phyloP scores from a whole-genome alignment of 2,797 vertebrate species.

The Carduelis carduelis region DNA sequence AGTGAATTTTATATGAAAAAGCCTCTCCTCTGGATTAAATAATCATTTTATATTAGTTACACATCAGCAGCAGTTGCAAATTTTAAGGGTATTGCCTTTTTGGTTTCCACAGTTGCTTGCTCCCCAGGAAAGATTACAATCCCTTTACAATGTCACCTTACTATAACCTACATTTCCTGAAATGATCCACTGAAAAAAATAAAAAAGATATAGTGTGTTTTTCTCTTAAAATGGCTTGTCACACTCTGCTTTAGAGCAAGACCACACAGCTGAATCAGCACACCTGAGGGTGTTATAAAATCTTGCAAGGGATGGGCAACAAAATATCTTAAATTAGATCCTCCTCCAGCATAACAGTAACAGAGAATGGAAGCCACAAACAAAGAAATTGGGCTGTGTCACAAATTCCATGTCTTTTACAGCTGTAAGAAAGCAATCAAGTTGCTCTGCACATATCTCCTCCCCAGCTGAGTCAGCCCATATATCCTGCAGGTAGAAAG shows the following conservation, averaged over 20 bases:
- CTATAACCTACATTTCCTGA: not conserved
- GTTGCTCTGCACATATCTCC: not conserved
- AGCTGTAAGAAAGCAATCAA: not conserved
- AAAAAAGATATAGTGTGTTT: not conserved
- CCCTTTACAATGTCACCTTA: not conserved
- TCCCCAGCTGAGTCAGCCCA: not conserved
- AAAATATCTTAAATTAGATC: constrained; percentile 35
- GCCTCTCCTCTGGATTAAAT: not conserved
- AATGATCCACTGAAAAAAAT: not conserved
- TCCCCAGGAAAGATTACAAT: not conserved
- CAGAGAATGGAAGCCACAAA: constrained; percentile 6
- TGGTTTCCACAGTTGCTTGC: not conserved
- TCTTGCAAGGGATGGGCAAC: not conserved
- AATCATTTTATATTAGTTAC: not conserved
- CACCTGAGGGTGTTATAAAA: not conserved
- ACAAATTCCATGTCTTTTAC: not conserved
- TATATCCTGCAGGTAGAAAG: not conserved
- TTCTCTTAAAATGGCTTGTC: not conserved
- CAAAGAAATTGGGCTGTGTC: not conserved
- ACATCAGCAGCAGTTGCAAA: not conserved
- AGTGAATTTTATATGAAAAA: not conserved
- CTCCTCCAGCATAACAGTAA: not conserved
- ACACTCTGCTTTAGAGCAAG: not conserved
- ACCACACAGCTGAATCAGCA: constrained; percentile 1
- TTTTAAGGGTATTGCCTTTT: not conserved